Conservation (phyloP, 2,113 vertebrate genomes). For the Vidua chalybeata region DNA sequence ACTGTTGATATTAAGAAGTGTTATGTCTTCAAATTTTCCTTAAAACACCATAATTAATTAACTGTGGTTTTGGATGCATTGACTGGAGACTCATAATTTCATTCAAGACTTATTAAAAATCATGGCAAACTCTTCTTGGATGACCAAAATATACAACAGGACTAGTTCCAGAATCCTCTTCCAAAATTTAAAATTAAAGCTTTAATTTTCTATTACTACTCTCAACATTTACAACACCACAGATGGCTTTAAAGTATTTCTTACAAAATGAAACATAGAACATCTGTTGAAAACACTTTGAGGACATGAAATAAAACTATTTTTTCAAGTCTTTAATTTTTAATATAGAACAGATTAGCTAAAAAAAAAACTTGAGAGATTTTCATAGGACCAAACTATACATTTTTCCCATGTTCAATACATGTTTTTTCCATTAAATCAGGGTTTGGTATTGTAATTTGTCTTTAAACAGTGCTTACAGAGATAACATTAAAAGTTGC, state of each 20-base stretch:
- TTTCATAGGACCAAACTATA: constrained; percentile 34
- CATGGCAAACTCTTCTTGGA: not conserved
- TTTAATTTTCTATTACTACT: not conserved
- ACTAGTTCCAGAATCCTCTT: not conserved
- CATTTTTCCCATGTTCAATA: constrained; percentile 48
- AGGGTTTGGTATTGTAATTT: constrained; percentile 63
- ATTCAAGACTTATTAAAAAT: not conserved
- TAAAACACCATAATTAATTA: not conserved
- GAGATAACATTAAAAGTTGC: constrained; percentile 71
- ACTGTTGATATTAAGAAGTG: not conserved
- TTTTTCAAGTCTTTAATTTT: not conserved
- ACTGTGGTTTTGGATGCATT: not conserved
- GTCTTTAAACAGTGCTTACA: constrained; percentile 46
- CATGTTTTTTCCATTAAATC: constrained; percentile 62
- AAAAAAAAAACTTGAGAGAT: not conserved
- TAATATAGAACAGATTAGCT: not conserved
- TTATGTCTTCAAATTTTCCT: not conserved
- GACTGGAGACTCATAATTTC: not conserved
- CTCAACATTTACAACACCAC: not conserved
- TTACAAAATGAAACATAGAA: not conserved
- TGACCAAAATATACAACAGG: not conserved
- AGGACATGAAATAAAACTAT: not conserved
- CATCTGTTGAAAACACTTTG: not conserved
- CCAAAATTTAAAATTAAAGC: not conserved
- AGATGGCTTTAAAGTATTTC: not conserved